These are phyloP conservation scores for Brachyptera putata DNA, from an alignment of 2,888 invertebrate species.

Conservation along the genomic window DNA sequence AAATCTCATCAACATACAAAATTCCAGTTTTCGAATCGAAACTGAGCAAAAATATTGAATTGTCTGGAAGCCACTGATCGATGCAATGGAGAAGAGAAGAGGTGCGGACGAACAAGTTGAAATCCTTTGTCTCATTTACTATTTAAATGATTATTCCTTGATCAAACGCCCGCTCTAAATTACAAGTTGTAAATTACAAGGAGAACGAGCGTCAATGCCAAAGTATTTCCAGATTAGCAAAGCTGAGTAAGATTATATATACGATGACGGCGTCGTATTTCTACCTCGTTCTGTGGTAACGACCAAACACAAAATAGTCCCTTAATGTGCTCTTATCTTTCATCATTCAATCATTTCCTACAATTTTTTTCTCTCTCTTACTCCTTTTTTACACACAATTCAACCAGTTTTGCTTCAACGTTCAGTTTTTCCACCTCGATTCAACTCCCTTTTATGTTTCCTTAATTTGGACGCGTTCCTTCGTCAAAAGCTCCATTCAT, in stretches of 20 bases:
- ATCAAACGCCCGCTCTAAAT: too few relatives aligned
- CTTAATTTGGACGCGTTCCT: not conserved
- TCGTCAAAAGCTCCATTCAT: not conserved
- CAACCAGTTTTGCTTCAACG: constrained; percentile 1
- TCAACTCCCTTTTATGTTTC: constrained; percentile 6
- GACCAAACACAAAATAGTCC: not conserved
- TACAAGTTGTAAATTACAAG: too few relatives aligned
- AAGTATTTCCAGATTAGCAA: not conserved
- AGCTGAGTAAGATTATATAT: not conserved
- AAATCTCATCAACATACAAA: too few relatives aligned
- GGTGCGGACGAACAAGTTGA: too few relatives aligned
- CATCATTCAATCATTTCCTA: constrained; percentile 7
- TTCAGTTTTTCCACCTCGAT: constrained; percentile 11
- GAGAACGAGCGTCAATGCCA: too few relatives aligned
- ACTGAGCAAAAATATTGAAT: too few relatives aligned
- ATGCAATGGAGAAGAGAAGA: too few relatives aligned
- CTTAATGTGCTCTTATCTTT: not conserved
- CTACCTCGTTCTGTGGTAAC: not conserved
- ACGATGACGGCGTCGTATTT: not conserved
- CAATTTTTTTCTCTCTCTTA: not conserved
- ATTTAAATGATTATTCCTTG: too few relatives aligned
- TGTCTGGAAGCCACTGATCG: too few relatives aligned
- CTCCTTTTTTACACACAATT: not conserved
- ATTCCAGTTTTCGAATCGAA: too few relatives aligned
- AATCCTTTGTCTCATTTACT: too few relatives aligned